These are phyloP conservation scores for Dolichopus griseipennis DNA, from an alignment of 2,888 invertebrate genomes.

Conservation along the genomic window DNA sequence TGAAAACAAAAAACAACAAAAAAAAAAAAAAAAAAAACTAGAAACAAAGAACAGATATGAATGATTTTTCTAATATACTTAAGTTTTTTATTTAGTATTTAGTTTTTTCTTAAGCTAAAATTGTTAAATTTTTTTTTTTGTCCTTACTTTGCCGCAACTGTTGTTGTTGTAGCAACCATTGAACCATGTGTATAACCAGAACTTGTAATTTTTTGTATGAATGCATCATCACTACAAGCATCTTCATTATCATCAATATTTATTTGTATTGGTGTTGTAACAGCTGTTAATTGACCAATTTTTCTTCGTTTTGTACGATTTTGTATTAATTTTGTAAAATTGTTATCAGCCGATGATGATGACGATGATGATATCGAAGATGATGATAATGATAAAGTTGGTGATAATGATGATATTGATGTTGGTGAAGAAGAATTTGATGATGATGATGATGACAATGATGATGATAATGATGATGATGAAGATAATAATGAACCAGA, in stretches of 20 bases:
- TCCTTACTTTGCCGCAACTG: conserved; percentile 24
- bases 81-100: not conserved
- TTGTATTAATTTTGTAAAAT: conserved; percentile 19
- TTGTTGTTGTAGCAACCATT: conserved; percentile 12
- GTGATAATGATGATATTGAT: conserved; percentile 20
- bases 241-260: conserved; percentile 42
- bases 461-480: conserved; percentile 15
- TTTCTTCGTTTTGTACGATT: conserved; percentile 33
- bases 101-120: conserved; percentile 14
- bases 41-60: too few relatives aligned
- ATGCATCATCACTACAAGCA: conserved; percentile 44
- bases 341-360: conserved; percentile 21
- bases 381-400: conserved; percentile 15
- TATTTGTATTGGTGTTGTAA: conserved; percentile 15
- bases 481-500: conserved; percentile 20
- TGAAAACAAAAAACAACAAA: too few relatives aligned
- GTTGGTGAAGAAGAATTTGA: conserved; percentile 22
- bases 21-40: too few relatives aligned
- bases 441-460: conserved; percentile 21
- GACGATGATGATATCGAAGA: conserved; percentile 21
- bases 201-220: conserved; percentile 39
- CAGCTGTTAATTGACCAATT: conserved; percentile 27
- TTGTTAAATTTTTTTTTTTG: conserved; percentile 13
- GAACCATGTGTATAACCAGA: conserved; percentile 13
- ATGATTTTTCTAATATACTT: not conserved